phyloP scores from a whole-genome alignment of 2,113 vertebrate genomes.

The Trichomycterus rosablanca region DNA sequence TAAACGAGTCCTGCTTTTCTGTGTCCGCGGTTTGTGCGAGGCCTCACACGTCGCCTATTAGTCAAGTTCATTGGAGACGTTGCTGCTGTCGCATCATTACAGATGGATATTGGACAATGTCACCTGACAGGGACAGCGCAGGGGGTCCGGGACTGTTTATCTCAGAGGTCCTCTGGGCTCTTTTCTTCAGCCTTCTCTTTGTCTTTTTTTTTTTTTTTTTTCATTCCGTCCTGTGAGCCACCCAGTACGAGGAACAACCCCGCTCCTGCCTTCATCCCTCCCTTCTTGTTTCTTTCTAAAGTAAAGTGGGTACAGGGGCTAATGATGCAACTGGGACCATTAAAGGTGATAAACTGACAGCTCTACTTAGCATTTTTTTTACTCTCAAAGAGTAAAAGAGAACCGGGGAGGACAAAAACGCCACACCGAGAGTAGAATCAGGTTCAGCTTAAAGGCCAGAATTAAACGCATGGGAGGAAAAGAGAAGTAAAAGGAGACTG shows the following conservation, averaged over 20 bases:
- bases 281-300: constrained; percentile 40
- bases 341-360: constrained; percentile 48
- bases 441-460: constrained; percentile 37
- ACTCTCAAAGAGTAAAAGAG: constrained; percentile 31
- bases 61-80: constrained; percentile 28
- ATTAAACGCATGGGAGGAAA: constrained; percentile 27
- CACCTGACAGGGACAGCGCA: constrained; percentile 31
- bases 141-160: constrained; percentile 45
- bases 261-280: constrained; percentile 17
- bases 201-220: constrained; percentile 35
- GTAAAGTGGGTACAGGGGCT: constrained; percentile 36
- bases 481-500: constrained; percentile 5
- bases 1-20: constrained; percentile 15
- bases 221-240: constrained; percentile 39
- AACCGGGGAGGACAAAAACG: constrained; percentile 30
- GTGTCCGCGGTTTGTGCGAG: background rate
- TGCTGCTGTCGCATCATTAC: constrained; percentile 35
- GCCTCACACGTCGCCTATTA: constrained; percentile 39
- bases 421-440: constrained; percentile 36
- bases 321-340: constrained; percentile 44
- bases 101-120: constrained; percentile 37
- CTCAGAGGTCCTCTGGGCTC: constrained; percentile 34
- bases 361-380: constrained; percentile 26
- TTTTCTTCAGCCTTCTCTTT: constrained; percentile 40
- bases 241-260: constrained; percentile 35